phyloP scores from a whole-genome alignment of 2,113 vertebrate species.

The Pseudopipra pipra region DNA sequence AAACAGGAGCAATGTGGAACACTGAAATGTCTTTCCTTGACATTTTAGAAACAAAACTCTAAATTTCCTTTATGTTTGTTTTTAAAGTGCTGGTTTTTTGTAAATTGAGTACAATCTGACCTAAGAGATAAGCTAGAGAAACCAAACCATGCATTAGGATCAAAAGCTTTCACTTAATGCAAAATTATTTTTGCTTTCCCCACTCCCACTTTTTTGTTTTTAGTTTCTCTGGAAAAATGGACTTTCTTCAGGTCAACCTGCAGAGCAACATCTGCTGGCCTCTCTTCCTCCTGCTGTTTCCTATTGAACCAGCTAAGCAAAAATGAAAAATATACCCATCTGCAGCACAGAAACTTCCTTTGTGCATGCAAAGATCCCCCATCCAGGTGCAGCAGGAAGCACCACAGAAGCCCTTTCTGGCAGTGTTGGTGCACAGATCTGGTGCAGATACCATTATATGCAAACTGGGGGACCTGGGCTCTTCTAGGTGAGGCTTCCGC shows the following conservation, averaged over 20 bases:
- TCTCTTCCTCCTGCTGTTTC: slow-evolving; percentile 48
- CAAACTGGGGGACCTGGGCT: neutral
- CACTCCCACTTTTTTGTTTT: neutral
- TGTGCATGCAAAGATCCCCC: neutral
- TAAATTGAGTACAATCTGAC: slow-evolving; percentile 1
- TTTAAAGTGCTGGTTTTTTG: neutral
- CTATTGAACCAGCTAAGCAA: neutral
- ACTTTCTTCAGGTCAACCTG: slow-evolving; percentile 32
- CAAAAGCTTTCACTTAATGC: neutral
- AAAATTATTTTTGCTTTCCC: slow-evolving; percentile 17
- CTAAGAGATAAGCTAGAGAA: slow-evolving; percentile 11
- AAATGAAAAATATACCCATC: neutral
- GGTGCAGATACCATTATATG: neutral
- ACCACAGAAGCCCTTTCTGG: neutral
- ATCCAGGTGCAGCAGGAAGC: neutral
- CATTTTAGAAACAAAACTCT: neutral
- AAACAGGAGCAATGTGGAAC: neutral
- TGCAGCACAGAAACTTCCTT: neutral
- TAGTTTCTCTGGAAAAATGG: neutral
- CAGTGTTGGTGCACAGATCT: neutral
- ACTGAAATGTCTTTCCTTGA: neutral
- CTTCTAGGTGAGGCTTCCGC: neutral
- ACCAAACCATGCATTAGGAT: neutral
- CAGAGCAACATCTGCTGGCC: slow-evolving; percentile 6
- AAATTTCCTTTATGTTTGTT: neutral